Conservation (phyloP, 1,140 invertebrate species). For the Doryteuthis pealeii region DNA sequence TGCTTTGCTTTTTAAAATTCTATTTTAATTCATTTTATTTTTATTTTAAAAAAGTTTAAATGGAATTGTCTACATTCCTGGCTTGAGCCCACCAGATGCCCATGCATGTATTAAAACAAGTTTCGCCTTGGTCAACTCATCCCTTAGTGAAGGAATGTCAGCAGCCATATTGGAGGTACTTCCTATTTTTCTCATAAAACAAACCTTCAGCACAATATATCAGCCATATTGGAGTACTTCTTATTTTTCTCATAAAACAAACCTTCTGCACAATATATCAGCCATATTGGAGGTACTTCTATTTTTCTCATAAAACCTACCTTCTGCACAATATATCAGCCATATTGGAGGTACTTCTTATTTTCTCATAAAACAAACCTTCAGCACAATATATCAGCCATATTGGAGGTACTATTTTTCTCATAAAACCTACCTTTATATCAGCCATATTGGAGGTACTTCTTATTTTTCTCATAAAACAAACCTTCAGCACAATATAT, state of each 20-base stretch:
- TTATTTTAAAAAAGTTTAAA: too few relatives aligned
- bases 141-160: conserved; percentile 52
- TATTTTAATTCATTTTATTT: too few relatives aligned
- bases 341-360: conserved; percentile 39
- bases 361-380: too few relatives aligned
- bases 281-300: conserved; percentile 44
- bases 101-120: conserved; percentile 41
- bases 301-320: background rate
- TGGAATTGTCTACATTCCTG: conserved; percentile 41
- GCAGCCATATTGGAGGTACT: conserved; percentile 47
- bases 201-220: too few relatives aligned
- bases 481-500: too few relatives aligned
- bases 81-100: conserved; percentile 28
- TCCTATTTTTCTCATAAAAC: background rate
- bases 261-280: too few relatives aligned
- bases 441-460: conserved; percentile 48
- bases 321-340: too few relatives aligned
- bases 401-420: too few relatives aligned
- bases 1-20: too few relatives aligned
- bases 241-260: background rate
- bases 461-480: background rate
- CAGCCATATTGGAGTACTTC: conserved; percentile 46
- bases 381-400: too few relatives aligned
- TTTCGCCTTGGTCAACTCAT: conserved; percentile 46
- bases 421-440: too few relatives aligned